Conservation (phyloP, 2,888 invertebrate genomes). For the Buathra laborator region DNA sequence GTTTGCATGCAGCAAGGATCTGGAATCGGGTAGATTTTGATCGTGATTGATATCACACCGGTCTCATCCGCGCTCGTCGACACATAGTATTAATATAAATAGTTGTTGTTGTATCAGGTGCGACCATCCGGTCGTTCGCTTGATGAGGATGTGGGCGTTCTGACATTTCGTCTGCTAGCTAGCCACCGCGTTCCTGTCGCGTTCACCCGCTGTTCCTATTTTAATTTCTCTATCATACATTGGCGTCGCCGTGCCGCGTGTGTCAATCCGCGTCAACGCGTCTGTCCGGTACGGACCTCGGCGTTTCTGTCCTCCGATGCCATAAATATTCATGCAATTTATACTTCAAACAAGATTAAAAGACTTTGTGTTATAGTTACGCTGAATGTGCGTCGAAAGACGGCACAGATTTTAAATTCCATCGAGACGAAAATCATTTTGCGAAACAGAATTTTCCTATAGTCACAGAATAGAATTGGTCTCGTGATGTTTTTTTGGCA, state of each 20-base stretch:
- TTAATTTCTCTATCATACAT: slow-evolving; percentile 74
- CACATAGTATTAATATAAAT: slow-evolving; percentile 24
- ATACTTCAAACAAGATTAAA: slow-evolving; percentile 56
- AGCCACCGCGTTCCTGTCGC: slow-evolving; percentile 14
- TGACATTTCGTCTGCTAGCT: slow-evolving; percentile 65
- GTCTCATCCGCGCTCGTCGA: not conserved
- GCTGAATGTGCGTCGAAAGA: not conserved
- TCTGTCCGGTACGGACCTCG: slow-evolving; percentile 16
- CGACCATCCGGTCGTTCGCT: slow-evolving; percentile 58
- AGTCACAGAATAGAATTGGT: not conserved
- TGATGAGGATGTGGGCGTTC: slow-evolving; percentile 67
- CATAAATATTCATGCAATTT: slow-evolving; percentile 61
- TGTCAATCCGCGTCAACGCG: slow-evolving; percentile 63
- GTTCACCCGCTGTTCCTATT: slow-evolving; percentile 68
- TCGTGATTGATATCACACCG: slow-evolving; percentile 16
- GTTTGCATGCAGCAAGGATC: not conserved
- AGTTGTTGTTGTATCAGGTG: slow-evolving; percentile 70
- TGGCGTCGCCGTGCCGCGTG: slow-evolving; percentile 65
- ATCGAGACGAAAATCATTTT: not conserved
- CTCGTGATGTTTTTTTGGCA: slow-evolving; percentile 1
- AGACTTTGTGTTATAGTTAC: not conserved
- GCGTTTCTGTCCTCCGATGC: slow-evolving; percentile 38
- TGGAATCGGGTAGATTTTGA: not conserved
- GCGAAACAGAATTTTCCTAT: not conserved
- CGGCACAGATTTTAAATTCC: not conserved